Conservation (phyloP, 2,888 invertebrate species). For the Terebella lapidaria region DNA sequence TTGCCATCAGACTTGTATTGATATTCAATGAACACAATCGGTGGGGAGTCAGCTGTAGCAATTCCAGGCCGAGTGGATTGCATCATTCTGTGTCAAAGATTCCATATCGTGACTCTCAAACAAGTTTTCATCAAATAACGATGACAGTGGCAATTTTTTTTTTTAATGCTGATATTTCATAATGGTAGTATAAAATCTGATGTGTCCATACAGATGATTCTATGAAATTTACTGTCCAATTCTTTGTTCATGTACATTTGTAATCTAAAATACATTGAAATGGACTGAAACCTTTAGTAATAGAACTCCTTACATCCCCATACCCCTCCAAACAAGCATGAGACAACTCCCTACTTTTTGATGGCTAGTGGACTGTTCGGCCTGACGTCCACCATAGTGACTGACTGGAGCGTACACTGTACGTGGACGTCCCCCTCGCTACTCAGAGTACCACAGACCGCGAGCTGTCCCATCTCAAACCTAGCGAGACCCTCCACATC, state of each 20-base stretch:
- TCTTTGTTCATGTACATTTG: no score
- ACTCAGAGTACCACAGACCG: slow-evolving; percentile 62
- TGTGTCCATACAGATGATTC: no score
- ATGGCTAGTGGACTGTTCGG: slow-evolving; percentile 59
- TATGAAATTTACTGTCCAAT: no score
- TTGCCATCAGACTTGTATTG: slow-evolving; percentile 63
- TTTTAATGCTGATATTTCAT: no score
- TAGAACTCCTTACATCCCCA: no score
- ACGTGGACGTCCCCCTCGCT: slow-evolving; percentile 68
- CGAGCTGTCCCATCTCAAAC: slow-evolving; percentile 66
- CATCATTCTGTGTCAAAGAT: neutral
- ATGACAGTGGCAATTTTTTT: no score
- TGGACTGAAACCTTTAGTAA: no score
- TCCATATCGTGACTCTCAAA: no score
- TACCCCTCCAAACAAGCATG: no score
- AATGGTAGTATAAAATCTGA: no score
- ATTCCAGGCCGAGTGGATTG: neutral
- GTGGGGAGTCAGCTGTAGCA: slow-evolving; percentile 47
- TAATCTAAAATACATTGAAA: no score
- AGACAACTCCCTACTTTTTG: slow-evolving; percentile 49
- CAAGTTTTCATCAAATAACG: no score
- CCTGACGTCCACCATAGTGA: slow-evolving; percentile 69
- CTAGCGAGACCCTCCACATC: slow-evolving; percentile 63
- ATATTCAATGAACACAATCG: slow-evolving; percentile 68
- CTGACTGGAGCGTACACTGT: slow-evolving; percentile 66